Base-by-base conservation (phyloP, 2,797 vertebrate species). In the Amniataba percoides region DNA sequence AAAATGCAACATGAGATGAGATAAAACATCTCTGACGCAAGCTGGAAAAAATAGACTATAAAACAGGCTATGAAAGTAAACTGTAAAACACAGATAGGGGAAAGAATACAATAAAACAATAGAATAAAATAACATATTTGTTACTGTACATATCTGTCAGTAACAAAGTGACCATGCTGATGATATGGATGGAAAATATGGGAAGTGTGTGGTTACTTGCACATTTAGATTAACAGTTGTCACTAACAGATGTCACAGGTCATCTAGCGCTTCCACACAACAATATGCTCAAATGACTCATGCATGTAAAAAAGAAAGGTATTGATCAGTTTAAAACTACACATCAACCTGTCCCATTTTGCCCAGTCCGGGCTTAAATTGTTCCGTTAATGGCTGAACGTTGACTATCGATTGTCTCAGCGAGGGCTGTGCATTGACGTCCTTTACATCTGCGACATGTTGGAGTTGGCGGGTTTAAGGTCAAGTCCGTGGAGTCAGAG, bases 401-500 rank as follows among this genome's bases (percentile, higher is more conserved):
- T 57, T 56, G 43, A 46, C 83, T 85, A 90, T 85, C 82, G 87
- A 79, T 36, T 5, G 16, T 48, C 62, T 66, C 5, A 0, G 13
- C 71, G 63, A 78, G 62, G 59, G 70, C 68, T 56, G 78, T 52
- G 34, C 75, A 88, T 86, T 68, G 79, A 82, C 5, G 5, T 11
- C 34, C 42, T 14, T 40, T 62, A 58, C 36, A 52, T 68, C 55
- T 49, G 77, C 52, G 39, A 69, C 68, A 60, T 68, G 65, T 59
- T 76, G 42, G 48, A 61, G 58, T 2, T 53, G 73, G 14, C 23
- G 58, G 79, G 86, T 82, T 91, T 87, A 75, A 90, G 82, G 82
- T 89, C 86, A 89, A 51, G 81, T 83, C 79, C 23, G 49, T n/a
- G 72, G 78, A 77, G 86, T 86, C 86, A 85, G 66, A 89, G 84